A percentile compares a stretch with the other conserved stretches of the same genome.
These are phyloP conservation scores for Aspidiotus destructor DNA, from an alignment of 2,888 invertebrate species.

Conservation along the genomic window DNA sequence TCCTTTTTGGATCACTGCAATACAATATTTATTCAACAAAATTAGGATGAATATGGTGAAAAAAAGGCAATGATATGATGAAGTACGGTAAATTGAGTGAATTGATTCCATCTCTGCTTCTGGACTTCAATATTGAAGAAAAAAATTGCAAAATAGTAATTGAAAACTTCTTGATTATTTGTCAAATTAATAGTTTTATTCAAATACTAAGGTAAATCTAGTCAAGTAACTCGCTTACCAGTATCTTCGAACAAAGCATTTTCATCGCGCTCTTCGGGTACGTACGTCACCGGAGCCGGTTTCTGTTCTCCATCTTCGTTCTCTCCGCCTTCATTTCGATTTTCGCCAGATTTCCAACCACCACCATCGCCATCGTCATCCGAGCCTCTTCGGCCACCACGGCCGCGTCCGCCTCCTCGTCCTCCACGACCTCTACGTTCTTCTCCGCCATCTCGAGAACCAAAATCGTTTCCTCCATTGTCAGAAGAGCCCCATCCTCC, in stretches of 20 bases:
- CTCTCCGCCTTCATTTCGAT: constrained; percentile 11
- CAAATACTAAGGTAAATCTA: too few relatives aligned
- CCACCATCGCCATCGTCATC: constrained; percentile 35
- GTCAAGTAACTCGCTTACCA: background rate
- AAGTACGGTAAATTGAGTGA: too few relatives aligned
- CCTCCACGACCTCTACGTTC: constrained; percentile 39
- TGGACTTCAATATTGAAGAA: too few relatives aligned
- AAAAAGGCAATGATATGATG: background rate
- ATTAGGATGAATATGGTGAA: background rate
- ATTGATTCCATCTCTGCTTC: too few relatives aligned
- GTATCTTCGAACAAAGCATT: constrained; percentile 45
- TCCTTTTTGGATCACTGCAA: constrained; percentile 61
- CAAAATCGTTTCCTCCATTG: background rate
- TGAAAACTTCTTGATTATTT: too few relatives aligned
- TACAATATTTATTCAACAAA: constrained; percentile 46
- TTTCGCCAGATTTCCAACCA: constrained; percentile 35
- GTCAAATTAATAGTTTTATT: too few relatives aligned
- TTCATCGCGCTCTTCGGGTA: constrained; percentile 63
- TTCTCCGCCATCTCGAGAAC: constrained; percentile 31
- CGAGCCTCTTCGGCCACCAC: constrained; percentile 37
- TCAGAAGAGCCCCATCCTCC: background rate
- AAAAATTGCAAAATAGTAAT: too few relatives aligned
- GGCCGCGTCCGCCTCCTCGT: constrained; percentile 39
- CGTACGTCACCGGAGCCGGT: constrained; percentile 47
- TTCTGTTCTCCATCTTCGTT: constrained; percentile 1